Conservation (phyloP, 2,888 invertebrate genomes). For the Phymatocera aterrima region DNA sequence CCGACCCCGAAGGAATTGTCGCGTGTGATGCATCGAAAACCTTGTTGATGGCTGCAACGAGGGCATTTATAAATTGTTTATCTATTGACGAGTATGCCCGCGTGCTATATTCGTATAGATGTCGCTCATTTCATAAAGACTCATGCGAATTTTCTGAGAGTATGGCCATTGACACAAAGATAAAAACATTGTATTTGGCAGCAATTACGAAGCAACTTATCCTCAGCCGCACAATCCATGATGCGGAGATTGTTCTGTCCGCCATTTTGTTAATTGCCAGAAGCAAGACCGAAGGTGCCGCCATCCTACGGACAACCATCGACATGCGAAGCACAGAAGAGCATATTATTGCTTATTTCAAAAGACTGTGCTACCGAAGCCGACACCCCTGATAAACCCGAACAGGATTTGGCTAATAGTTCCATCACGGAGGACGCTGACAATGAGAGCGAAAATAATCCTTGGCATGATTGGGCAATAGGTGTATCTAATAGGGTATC, state of each 20-base stretch:
- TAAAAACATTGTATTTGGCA: slow-evolving; percentile 47
- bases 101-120: slow-evolving; percentile 51
- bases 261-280: slow-evolving; percentile 2
- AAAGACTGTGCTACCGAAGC: neutral
- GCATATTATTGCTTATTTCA: neutral
- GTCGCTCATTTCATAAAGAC: slow-evolving; percentile 52
- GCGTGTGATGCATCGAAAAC: neutral
- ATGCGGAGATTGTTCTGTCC: neutral
- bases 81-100: slow-evolving; percentile 20
- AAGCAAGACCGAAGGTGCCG: slow-evolving; percentile 36
- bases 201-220: slow-evolving; percentile 48
- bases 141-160: slow-evolving; percentile 46
- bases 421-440: neutral
- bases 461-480: slow-evolving; percentile 4
- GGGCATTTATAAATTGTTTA: neutral
- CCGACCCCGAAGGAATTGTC: slow-evolving; percentile 4
- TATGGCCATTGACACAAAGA: slow-evolving; percentile 11
- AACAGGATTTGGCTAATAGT: neutral
- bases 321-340: neutral
- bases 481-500: neutral
- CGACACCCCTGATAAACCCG: neutral
- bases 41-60: neutral
- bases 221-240: neutral
- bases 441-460: neutral
- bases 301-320: neutral